Conservation (phyloP, 2,113 vertebrate species). For the Mirza zaza region DNA sequence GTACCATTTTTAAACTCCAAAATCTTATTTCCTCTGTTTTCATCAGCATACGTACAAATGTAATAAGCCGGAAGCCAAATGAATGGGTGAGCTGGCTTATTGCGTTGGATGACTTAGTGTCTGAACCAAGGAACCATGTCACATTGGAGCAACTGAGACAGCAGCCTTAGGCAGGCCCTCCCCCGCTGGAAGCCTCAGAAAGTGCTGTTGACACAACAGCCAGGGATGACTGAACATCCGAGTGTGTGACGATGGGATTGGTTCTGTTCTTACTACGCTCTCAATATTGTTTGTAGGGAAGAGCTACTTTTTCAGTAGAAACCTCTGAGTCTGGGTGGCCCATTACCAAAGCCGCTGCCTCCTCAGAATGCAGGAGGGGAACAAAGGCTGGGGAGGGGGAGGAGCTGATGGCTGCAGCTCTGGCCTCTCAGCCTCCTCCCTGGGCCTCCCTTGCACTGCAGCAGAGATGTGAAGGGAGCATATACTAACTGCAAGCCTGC, state of each 20-base stretch:
- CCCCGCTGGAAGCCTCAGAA: background rate
- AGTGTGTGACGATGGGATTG: fast-evolving
- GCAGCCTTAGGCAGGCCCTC: background rate
- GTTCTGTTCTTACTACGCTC: background rate
- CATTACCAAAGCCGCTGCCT: background rate
- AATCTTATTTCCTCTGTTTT: background rate
- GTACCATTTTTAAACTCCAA: background rate
- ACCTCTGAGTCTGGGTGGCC: background rate
- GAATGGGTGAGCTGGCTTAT: background rate
- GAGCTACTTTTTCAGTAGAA: background rate
- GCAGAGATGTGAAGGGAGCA: too few relatives aligned
- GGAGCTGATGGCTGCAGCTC: background rate
- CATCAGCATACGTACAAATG: background rate
- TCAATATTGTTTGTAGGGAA: background rate
- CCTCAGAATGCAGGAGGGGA: background rate
- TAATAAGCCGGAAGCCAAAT: background rate
- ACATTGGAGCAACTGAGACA: background rate
- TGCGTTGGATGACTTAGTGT: background rate
- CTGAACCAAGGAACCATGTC: background rate
- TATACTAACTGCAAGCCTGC: background rate
- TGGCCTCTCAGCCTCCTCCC: background rate
- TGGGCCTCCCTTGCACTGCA: background rate
- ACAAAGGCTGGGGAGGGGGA: background rate
- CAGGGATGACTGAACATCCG: fast-evolving
- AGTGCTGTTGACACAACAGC: too few relatives aligned